Conservation (phyloP, 1,140 invertebrate genomes). For the Ceratosolen fusciceps region DNA sequence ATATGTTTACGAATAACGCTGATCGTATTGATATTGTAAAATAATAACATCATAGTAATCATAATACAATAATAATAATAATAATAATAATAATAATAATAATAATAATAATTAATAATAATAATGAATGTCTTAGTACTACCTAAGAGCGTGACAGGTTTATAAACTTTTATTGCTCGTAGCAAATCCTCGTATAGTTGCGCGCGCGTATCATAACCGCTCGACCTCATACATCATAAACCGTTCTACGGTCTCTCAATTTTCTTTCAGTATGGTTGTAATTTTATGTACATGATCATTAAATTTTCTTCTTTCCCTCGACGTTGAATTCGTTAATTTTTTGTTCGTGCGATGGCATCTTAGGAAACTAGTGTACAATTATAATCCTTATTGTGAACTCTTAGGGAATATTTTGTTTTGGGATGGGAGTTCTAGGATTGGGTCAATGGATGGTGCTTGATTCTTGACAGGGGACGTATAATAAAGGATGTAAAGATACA, state of each 20-base stretch:
- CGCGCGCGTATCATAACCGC: conserved; percentile 39
- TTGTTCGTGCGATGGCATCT: conserved; percentile 49
- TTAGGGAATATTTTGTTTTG: background rate
- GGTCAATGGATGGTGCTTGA: background rate
- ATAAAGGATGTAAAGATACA: conserved; percentile 42
- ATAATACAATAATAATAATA: conserved; percentile 56
- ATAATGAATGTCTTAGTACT: conserved; percentile 64
- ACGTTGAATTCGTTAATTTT: conserved; percentile 29
- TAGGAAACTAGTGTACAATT: conserved; percentile 38
- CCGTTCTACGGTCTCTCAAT: conserved; percentile 49
- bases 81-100: conserved; percentile 54
- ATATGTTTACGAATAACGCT: conserved; percentile 59
- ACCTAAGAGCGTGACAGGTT: conserved; percentile 60
- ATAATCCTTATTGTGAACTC: conserved; percentile 37
- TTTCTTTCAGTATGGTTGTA: conserved; percentile 42
- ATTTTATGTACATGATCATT: conserved; percentile 50
- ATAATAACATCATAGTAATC: conserved; percentile 57
- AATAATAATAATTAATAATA: conserved; percentile 52
- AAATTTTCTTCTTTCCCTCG: conserved; percentile 42
- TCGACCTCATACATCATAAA: conserved; percentile 41
- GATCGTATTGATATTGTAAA: conserved; percentile 60
- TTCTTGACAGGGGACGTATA: background rate
- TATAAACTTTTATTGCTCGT: conserved; percentile 50
- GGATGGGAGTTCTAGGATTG: background rate
- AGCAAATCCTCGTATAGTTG: conserved; percentile 42